Base-by-base conservation (phyloP, 2,888 invertebrate species). In the Cataglyphis albicans region DNA sequence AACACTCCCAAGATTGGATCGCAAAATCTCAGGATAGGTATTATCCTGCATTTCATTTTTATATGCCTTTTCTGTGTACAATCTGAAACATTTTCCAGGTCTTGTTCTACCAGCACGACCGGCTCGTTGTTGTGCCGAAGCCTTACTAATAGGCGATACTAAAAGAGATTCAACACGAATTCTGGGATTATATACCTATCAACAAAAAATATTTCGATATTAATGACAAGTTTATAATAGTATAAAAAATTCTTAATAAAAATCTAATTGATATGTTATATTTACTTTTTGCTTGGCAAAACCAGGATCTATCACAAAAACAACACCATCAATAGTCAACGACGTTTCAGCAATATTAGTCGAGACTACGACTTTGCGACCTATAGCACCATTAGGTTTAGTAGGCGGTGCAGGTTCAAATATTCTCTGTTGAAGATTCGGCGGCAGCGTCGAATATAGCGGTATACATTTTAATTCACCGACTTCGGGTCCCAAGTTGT, bases 301-400 rank as follows among this genome's bases (percentile, higher is more conserved):
- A 12, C 99, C 99, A 0, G 99, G 99, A 95, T 99, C 99, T 93
- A 99, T 99, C 12, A 99, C 99, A 94, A 99, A 99, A 15, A 99
- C 99, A 1, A 99, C 99, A 68, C 99, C 99, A 92, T 99, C 99
- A 91, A 99, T 99, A 6, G 99, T 99, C 35, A 99, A 95, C 0
- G 99, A 99, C 0, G 99, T 99, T 95, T 99, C 99, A 0, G 99
- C 99, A 89, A 99, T 99, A 94, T 99, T 99, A 0, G 99, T 99
- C 0, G 99, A 99, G 0, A 99, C 99, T 0, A 99, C 99, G 0
- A 99, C 98, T 95, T 97, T 98, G 5, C 98, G 95, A 0, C 99
- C 98, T 48, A 99, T 97, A 0, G 98, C 98, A 0, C 99, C 99
- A 90, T 97, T 98, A 0, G 97, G 95, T 93, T 98, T 97, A 80